Evolutionary conservation across 2,113 vertebrate genomes (phyloP).

Genomic region (Excalfactoria chinensis): DNA sequence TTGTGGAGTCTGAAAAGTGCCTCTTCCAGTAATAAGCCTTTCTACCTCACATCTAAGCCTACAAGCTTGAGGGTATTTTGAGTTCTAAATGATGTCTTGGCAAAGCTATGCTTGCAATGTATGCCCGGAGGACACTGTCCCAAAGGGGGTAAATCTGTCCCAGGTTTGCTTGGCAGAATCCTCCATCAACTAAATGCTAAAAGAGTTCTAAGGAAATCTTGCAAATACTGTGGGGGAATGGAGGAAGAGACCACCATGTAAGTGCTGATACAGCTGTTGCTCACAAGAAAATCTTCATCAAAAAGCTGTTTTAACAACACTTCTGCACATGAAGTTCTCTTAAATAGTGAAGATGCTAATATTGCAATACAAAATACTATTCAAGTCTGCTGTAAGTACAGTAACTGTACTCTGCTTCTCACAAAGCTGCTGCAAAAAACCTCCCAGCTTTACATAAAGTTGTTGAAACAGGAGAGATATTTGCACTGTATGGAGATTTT

Average conservation of each 20-base stretch:
- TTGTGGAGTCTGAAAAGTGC: background rate
- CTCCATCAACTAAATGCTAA: background rate
- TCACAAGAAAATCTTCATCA: background rate
- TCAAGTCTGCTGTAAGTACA: rapidly evolving
- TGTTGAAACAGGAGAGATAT: background rate
- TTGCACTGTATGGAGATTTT: background rate
- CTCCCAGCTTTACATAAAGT: background rate
- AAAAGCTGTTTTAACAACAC: background rate
- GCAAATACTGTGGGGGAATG: background rate
- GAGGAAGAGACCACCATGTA: background rate
- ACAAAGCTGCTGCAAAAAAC: background rate
- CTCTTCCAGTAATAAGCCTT: background rate
- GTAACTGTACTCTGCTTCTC: background rate
- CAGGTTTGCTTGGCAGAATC: background rate
- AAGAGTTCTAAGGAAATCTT: background rate
- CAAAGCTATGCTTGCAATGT: background rate
- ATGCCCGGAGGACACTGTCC: background rate
- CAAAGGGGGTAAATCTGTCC: background rate
- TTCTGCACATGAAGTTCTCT: background rate
- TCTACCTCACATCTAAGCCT: background rate
- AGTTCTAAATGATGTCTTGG: background rate
- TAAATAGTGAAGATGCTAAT: background rate
- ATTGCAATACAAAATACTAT: background rate
- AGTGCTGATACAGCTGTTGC: background rate
- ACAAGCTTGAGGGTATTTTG: background rate